Evolutionary conservation across 2,888 invertebrate species (phyloP), one percentile per base, ranked within the genome.

Genomic region (Dusona sp.): DNA sequence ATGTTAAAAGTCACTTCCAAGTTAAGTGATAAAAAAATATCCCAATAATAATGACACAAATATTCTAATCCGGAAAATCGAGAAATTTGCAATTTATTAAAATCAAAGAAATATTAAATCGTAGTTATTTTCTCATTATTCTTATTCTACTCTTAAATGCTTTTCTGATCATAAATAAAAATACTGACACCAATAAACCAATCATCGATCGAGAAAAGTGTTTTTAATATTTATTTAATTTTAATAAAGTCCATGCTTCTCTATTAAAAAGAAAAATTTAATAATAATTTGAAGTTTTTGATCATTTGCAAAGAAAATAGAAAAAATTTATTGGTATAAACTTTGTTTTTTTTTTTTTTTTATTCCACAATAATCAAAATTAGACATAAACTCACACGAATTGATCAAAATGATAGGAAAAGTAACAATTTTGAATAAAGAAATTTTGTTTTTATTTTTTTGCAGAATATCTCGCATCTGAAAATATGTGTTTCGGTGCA

Each of bases 401-500:
- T 13, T 42, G 16, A 61, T n/a, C 11, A 48, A 2, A 61, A n/a
- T 3, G 22, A 64, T 25, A 25, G 0, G 0, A 45, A 61, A 33
- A 75, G 6, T 36, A 36, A 74, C 7, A 19, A 67, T 42, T 42
- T 7, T 42, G 13, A 42, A 42, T n/a, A n/a, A n/a, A 8, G 13
- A 61, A 22, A 22, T 29, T 48, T 48, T 29, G 1, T 25, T 57
- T 57, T 3, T 25, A 61, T 4, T 29, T 64, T 42, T 65, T n/a
- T 79, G 13, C 38, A 97, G 97, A 97, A 74, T 98, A 98, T 92
- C 95, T 96, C 64, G 95, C 95, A 88, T 92, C 94, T 0, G 92
- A 95, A n/a, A 97, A 97, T 92, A 97, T 97, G 0, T 98, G 98
- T 92, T 97, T 99, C 91, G 99, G 99, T 7, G 97, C 97, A 0